phyloP scores from a whole-genome alignment of 2,113 vertebrate species.

The Climacteris rufus region DNA sequence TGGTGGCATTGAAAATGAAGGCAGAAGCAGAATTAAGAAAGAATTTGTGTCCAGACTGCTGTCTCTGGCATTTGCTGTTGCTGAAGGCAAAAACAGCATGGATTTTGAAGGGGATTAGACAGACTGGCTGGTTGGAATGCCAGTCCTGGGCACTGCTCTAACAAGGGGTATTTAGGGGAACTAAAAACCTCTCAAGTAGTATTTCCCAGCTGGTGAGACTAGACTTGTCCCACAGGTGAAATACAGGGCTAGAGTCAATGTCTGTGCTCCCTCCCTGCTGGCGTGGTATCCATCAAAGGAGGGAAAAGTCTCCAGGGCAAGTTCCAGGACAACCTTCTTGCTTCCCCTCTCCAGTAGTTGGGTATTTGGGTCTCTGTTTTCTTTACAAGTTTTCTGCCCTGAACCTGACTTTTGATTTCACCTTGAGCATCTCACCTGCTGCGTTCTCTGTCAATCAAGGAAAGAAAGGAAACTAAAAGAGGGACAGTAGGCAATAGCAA shows the following conservation, averaged over 20 bases:
- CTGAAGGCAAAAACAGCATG: conserved; percentile 30
- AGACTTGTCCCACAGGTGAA: background rate
- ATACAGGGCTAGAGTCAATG: fast-evolving
- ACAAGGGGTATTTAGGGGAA: conserved; percentile 1
- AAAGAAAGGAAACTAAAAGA: background rate
- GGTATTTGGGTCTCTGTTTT: background rate
- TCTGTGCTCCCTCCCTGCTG: background rate
- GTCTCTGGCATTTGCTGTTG: conserved; percentile 36
- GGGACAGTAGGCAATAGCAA: background rate
- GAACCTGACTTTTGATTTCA: background rate
- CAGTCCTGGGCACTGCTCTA: conserved; percentile 1
- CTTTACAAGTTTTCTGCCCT: background rate
- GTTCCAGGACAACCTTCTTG: background rate
- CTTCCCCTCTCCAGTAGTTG: background rate
- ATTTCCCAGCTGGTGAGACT: background rate
- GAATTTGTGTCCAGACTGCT: conserved; percentile 42
- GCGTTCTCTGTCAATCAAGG: background rate
- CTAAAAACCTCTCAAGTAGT: background rate
- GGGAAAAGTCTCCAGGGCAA: background rate
- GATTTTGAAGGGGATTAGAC: conserved; percentile 44
- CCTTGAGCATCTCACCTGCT: background rate
- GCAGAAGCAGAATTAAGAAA: background rate
- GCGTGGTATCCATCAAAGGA: fast-evolving
- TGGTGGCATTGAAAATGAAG: background rate
- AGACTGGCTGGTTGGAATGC: conserved; percentile 47